Evolutionary conservation across 1,140 invertebrate genomes (phyloP), one percentile per base, ranked within the genome.

Genomic region (Zaprionus kolodkinae): DNA sequence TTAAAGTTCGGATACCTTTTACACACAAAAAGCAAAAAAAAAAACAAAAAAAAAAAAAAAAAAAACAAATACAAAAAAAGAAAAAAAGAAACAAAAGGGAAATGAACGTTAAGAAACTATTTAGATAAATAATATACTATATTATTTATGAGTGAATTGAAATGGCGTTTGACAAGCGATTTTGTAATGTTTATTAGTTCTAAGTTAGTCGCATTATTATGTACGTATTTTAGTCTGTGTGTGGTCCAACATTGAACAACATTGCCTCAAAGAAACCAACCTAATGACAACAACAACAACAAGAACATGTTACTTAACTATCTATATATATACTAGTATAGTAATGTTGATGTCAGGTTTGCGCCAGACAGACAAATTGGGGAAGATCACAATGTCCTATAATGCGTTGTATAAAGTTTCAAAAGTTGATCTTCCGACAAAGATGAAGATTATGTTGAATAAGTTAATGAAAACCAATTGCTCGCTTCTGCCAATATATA

Each of bases 401-500:
- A 59, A 67, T 59, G 64, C 50, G 36, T 65, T 65, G 52, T 65
- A 65, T 40, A 65, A 65, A 65, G 45, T 50, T 65, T 65, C 48
- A 17, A 54, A 54, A 52, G 12, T 35, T 38, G 48, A 54, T 45
- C 40, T 64, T 64, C 60, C n/a, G 61, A 52, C 67, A 5, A 54
- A 52, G 13, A 21, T 35, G 48, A 54, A 25, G 61, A 52, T 72
- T 25, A 12, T 38, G 11, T n/a, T 54, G 48, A 21, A 57, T 50
- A 36, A 40, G 48, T 57, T 57, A 63, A 54, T 64, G 36, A 64
- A 79, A 72, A 84, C 71, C 84, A 84, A 83, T 88, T 87, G 84
- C 84, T 87, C 84, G 84, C 84, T 87, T 87, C 84, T 87, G 84
- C 84, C 84, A 87, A 87, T 82, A 83, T 83, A 83, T 78, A 84